phyloP scores from a whole-genome alignment of 1,140 invertebrate species.

The Camponotus vicinus region DNA sequence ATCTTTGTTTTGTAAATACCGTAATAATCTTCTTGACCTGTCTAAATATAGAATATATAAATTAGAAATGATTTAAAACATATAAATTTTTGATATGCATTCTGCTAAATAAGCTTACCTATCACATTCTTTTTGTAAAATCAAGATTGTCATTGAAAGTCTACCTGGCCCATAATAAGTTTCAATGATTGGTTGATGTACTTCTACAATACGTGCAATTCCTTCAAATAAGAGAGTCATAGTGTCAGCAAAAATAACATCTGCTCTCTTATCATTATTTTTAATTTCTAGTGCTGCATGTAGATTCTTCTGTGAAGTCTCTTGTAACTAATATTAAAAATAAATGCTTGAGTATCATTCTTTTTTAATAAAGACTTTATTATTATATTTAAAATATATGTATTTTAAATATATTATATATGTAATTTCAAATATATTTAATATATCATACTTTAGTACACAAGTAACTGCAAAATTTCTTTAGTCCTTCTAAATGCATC shows the following conservation, averaged over 20 bases:
- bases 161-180: conserved; percentile 96
- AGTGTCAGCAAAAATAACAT: conserved; percentile 93
- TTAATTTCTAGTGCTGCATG: conserved; percentile 88
- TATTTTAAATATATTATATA: background rate
- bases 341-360: background rate
- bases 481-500: conserved; percentile 96
- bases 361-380: background rate
- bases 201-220: conserved; percentile 95
- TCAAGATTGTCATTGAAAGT: conserved; percentile 90
- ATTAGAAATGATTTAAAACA: background rate
- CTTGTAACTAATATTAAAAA: conserved; percentile 87
- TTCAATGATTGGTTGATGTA: conserved; percentile 97
- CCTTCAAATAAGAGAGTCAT: conserved; percentile 95
- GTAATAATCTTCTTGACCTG: conserved; percentile 88
- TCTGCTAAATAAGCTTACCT: conserved; percentile 85
- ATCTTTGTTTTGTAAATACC: conserved; percentile 92
- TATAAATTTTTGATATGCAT: background rate
- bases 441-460: conserved; percentile 89
- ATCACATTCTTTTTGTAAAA: conserved; percentile 96
- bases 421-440: no score
- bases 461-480: conserved; percentile 96
- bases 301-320: conserved; percentile 92
- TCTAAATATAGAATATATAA: conserved; percentile 65
- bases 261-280: conserved; percentile 90
- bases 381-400: background rate